Base-by-base conservation (phyloP, 2,888 invertebrate species). In the Spicauda simplicius region DNA sequence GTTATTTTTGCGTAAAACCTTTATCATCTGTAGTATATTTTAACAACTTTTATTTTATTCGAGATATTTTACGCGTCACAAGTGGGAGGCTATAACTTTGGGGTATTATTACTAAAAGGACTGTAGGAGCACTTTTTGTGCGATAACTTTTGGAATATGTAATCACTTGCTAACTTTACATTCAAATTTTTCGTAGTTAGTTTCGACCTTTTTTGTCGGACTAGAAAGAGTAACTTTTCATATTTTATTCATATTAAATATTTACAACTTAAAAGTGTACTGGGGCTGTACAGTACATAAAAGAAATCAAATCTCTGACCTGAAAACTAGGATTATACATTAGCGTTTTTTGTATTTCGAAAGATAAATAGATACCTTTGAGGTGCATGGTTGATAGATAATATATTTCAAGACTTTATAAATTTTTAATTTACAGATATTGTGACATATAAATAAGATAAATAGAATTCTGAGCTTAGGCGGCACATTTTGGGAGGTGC, bases 141-240 rank as follows among this genome's bases (percentile, higher is more conserved):
- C 53, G 41, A 59, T 19, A 65, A 65, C 65, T 65, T 65, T 65
- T 45, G 8, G 65, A 65, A 65, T 65, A 65, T 65, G 65, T 65
- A 65, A 65, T 45, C 59, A 54, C 58, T 65, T 54, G 65, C 53
- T 59, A 65, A 65, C 65, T 65, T 59, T 59, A 54, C 59, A 65
- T 59, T 59, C 53, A 65, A 65, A 45, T 58, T 65, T n/a, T 65
- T 58, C 41, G 14, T n/a, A n/a, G 45, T n/a, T 45, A 45, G 45
- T 45, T n/a, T 5, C n/a, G 41, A 14, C 41, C 41, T 41, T 41
- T 41, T 14, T 41, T 41, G 41, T 2, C 14, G 14, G 14, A 41
- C 33, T 33, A 33, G 6, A 33, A 33, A 33, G 33, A 33, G 33
- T 33, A 10, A 8, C 8, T 33, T 6, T 8, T 25, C 5, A 33